Conservation (phyloP, 2,113 vertebrate genomes). For the Chloroceryle aenea region DNA sequence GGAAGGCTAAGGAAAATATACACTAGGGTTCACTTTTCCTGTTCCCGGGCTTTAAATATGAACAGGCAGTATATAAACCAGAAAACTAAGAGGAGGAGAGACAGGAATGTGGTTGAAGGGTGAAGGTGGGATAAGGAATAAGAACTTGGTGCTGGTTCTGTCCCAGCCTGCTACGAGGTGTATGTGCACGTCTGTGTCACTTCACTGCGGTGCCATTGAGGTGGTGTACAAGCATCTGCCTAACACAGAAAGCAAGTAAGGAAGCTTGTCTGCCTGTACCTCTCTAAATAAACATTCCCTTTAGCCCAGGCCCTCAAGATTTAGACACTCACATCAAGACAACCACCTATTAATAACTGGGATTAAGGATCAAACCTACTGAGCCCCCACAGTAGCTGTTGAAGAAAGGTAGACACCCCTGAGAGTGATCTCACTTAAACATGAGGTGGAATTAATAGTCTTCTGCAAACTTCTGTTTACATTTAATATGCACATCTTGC, state of each 20-base stretch:
- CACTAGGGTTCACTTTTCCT: not conserved
- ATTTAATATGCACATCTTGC: not conserved
- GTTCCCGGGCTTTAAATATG: not conserved
- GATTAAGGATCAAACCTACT: too few species aligned
- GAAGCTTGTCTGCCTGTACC: rapidly evolving
- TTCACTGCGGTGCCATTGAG: not conserved
- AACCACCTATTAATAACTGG: not conserved
- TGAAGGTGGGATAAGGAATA: not conserved
- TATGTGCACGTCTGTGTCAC: not conserved
- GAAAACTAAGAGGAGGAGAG: not conserved
- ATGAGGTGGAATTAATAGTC: not conserved
- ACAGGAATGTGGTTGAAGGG: not conserved
- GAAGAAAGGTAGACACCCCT: not conserved
- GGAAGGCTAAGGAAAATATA: not conserved
- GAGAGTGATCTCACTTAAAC: not conserved
- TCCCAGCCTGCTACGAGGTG: not conserved
- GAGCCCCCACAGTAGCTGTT: not conserved
- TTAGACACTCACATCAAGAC: not conserved
- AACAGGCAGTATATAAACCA: not conserved
- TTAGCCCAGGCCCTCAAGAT: not conserved
- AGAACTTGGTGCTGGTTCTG: not conserved
- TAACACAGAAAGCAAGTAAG: not conserved
- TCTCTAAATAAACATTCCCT: not conserved
- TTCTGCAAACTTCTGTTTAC: not conserved
- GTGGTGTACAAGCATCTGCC: not conserved